Evolutionary conservation across 2,113 vertebrate species (phyloP), one percentile per base, ranked within the genome.

Genomic region (Gymnocephalus cernua): DNA sequence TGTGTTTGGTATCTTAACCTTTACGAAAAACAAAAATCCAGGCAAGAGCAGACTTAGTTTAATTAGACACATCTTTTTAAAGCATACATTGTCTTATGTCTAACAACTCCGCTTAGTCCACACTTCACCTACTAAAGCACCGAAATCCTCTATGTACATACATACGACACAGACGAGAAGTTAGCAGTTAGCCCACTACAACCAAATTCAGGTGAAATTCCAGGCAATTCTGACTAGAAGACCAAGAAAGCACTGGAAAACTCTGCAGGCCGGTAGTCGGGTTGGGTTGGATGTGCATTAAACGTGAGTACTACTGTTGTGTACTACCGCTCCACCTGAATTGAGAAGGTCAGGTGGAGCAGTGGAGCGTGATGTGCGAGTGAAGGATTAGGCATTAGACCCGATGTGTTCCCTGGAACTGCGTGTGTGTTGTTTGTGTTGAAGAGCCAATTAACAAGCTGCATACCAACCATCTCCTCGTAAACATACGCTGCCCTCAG

Each of bases 381-480:
- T 14, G 59, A 76, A 83, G 91, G 92, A 94, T 92, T 91, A 91
- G 41, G 58, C 53, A 57, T 10, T 82, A 78, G 83, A 88, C 82
- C 75, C 21, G 58, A 84, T 72, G 82, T 53, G 56, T 61, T 77
- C 25, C 44, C 56, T 51, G 56, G 70, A 73, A 75, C 44, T 81
- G 54, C 50, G 27, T 77, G 72, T 53, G 73, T 47, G 58, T 79
- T 89, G 82, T 92, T 84, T 89, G 77, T 75, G 84, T 41, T 77
- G 67, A 51, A 86, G 84, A 90, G 94, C 92, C 74, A 88, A 94
- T 95, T 95, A 95, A 85, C 91, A 64, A 72, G 84, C 85, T 74
- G 82, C 62, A 87, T 66, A 79, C 76, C 48, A 72, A 35, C 81
- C 68, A 51, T 54, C 66, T 56, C 38, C 84, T 85, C 56, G 29